Conservation (phyloP, 2,888 invertebrate genomes). For the Hemithea aestivaria region DNA sequence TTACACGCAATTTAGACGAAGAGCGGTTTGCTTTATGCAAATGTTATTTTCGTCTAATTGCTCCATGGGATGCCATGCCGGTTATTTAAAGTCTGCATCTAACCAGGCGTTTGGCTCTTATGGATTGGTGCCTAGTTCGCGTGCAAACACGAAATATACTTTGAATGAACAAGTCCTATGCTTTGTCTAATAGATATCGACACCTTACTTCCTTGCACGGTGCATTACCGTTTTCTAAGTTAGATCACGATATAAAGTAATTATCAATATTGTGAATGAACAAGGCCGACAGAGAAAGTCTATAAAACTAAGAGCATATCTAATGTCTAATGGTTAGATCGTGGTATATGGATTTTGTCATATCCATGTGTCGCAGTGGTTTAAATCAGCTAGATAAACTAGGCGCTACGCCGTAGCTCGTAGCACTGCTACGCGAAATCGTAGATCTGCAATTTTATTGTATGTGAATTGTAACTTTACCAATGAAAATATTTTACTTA, state of each 20-base stretch:
- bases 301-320: slow-evolving; percentile 7
- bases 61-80: slow-evolving; percentile 32
- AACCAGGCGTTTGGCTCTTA: too few relatives aligned
- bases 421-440: slow-evolving; percentile 9
- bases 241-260: slow-evolving; percentile 39
- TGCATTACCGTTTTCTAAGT: slow-evolving; percentile 34
- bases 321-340: slow-evolving; percentile 3
- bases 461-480: too few relatives aligned
- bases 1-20: slow-evolving; percentile 49
- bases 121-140: slow-evolving; percentile 39
- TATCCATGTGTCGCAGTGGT: too few relatives aligned
- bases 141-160: slow-evolving; percentile 67
- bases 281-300: slow-evolving; percentile 18
- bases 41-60: slow-evolving; percentile 54
- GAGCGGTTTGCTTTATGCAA: slow-evolving; percentile 51
- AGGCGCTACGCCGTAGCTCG: slow-evolving; percentile 14
- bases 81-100: too few relatives aligned
- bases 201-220: slow-evolving; percentile 51
- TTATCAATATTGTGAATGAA: slow-evolving; percentile 26
- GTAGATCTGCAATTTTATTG: slow-evolving; percentile 5
- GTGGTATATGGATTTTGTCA: background rate
- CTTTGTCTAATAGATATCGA: slow-evolving; percentile 60
- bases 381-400: background rate
- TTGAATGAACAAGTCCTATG: slow-evolving; percentile 50
- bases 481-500: too few relatives aligned